Evolutionary conservation across 1,140 invertebrate species (phyloP), one percentile per base, ranked within the genome.

Genomic region (Berghia stephanieae): DNA sequence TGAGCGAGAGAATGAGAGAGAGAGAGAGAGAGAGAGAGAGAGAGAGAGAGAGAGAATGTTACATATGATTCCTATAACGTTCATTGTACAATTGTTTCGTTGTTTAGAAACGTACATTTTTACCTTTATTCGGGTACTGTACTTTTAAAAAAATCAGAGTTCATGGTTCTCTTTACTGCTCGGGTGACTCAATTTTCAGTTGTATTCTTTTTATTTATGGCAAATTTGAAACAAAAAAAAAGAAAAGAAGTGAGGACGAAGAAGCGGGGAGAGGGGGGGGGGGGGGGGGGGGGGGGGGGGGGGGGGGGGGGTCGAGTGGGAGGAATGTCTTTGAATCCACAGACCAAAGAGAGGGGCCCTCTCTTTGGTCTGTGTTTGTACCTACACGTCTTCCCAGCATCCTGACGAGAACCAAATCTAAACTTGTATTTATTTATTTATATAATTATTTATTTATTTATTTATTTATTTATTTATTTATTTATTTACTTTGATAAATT

Each of bases 11-110:
- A 63, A 10, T 24, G 27, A 63, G 8, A 63, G 57, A 63, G 10
- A 27, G 57, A 63, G 10, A 27, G 57, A 63, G 10, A 63, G 27
- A 27, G 18, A 63, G 27, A 63, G 57, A 16, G 34, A 63, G 57
- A 63, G 10, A 63, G 27, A 63, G 57, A 63, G 27, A 63, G 10
- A 31, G 57, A 63, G 8, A 63, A 69, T 38, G 8, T 67, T 67
- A 10, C 36, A 40, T 13, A 5, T 40, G 36, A 38, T 40, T 2
- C 36, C 63, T n/a, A n/a, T 3, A 36, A 18, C 21, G 16, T 10
- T n/a, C 2, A 10, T 21, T 40, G 36, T 40, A 67, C 18, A n/a
- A 40, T 40, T 1, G 31, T 34, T 40, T 27, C 18, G 2, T 40
- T 34, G 27, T 67, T 21, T 4, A 67, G 63, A 38, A n/a, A n/a